Evolutionary conservation across 1,140 invertebrate species (phyloP).

Genomic region (Drosophila virilis): DNA sequence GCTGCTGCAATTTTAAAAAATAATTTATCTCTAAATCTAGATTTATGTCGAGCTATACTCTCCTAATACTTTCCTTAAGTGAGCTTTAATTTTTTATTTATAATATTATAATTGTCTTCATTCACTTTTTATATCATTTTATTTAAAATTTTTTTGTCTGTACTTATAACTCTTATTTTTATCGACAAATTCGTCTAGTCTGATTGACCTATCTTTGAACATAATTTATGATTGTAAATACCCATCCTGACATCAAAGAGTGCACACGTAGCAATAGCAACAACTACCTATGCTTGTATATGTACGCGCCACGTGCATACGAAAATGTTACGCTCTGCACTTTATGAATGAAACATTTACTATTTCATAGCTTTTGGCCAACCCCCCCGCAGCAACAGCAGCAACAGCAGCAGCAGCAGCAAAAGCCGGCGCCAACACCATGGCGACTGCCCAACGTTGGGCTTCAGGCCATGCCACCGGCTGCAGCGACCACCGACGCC

Average conservation of each 20-base stretch:
- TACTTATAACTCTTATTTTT: too few species aligned
- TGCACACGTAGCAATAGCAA: conserved; percentile 24
- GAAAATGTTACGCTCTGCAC: conserved; percentile 60
- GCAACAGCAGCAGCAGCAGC: conserved; percentile 27
- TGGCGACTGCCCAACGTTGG: conserved; percentile 50
- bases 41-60: too few species aligned
- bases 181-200: too few species aligned
- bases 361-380: conserved; percentile 47
- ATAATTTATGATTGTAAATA: neutral
- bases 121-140: too few species aligned
- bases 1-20: too few species aligned
- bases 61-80: too few species aligned
- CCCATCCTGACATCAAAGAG: neutral
- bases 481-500: neutral
- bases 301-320: conserved; percentile 62
- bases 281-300: neutral
- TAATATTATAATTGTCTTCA: too few species aligned
- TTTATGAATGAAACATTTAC: conserved; percentile 81
- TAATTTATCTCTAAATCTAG: too few species aligned
- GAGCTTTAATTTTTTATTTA: too few species aligned
- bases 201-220: neutral
- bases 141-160: too few species aligned
- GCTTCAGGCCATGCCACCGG: conserved; percentile 7
- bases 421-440: conserved; percentile 46
- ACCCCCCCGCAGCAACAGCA: neutral